phyloP scores from a whole-genome alignment of 2,888 invertebrate genomes.

The Xanthostigma xanthostigma region DNA sequence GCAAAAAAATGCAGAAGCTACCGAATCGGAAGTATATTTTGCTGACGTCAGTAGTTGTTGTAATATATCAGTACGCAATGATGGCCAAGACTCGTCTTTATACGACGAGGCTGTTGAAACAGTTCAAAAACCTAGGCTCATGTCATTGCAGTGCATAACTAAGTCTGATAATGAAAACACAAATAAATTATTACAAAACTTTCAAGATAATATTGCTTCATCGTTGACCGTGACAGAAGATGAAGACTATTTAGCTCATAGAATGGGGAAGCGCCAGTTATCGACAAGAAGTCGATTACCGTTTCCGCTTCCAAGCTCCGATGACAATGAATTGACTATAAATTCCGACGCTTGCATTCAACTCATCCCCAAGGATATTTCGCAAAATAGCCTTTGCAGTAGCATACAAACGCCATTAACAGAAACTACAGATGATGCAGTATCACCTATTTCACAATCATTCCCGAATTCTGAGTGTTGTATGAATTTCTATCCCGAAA shows the following conservation, averaged over 20 bases:
- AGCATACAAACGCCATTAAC: constrained; percentile 28
- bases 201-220: constrained; percentile 21
- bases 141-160: constrained; percentile 21
- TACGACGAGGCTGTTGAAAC: constrained; percentile 38
- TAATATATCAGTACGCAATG: constrained; percentile 47
- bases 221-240: constrained; percentile 25
- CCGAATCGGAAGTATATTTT: constrained; percentile 74
- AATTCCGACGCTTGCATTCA: constrained; percentile 1
- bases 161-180: constrained; percentile 27
- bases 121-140: constrained; percentile 22
- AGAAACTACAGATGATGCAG: constrained; percentile 27
- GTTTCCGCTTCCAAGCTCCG: constrained; percentile 31
- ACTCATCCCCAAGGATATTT: constrained; percentile 22
- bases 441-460: constrained; percentile 21
- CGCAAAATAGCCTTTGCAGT: constrained; percentile 24
- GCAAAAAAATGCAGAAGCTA: constrained; percentile 36
- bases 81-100: constrained; percentile 39
- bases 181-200: constrained; percentile 18
- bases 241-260: constrained; percentile 41
- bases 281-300: constrained; percentile 42
- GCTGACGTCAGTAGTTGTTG: constrained; percentile 77
- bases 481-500: constrained; percentile 22
- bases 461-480: constrained; percentile 19
- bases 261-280: constrained; percentile 39
- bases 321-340: constrained; percentile 17